Evolutionary conservation across 1,140 invertebrate species (phyloP).

Genomic region (Cyclina sinensis): DNA sequence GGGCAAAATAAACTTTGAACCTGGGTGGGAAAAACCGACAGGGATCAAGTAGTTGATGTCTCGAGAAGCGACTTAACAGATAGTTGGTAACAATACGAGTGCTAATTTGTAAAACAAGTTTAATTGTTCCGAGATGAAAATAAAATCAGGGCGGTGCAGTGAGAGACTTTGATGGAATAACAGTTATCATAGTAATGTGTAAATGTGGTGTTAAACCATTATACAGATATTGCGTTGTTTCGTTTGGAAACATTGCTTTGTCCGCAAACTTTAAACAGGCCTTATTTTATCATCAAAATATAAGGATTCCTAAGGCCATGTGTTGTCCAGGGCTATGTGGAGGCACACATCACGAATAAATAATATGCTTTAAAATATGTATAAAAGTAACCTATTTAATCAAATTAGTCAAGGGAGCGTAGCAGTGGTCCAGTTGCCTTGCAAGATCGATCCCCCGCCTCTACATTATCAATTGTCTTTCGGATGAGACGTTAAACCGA

Average conservation of each 20-base stretch:
- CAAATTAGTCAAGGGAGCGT: too few species aligned
- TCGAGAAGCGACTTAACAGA: conserved; percentile 34
- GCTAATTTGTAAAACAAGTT: conserved; percentile 22
- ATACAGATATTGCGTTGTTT: neutral
- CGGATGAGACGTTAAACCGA: too few species aligned
- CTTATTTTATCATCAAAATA: too few species aligned
- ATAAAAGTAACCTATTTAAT: too few species aligned
- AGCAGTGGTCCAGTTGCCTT: too few species aligned
- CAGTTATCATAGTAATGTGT: conserved; percentile 20
- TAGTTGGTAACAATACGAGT: conserved; percentile 22
- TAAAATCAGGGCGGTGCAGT: conserved; percentile 9
- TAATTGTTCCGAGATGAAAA: conserved; percentile 11
- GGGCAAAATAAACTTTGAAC: conserved; percentile 27
- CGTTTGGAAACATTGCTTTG: neutral
- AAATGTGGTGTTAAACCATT: conserved; percentile 7
- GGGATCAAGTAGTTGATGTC: conserved; percentile 24
- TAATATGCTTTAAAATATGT: too few species aligned
- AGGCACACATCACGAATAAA: too few species aligned
- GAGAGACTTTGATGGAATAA: conserved; percentile 32
- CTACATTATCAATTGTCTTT: too few species aligned
- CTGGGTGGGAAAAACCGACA: conserved; percentile 27
- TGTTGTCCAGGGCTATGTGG: too few species aligned
- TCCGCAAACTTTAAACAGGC: neutral
- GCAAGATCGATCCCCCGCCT: too few species aligned
- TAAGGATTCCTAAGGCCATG: too few species aligned